These are phyloP conservation scores for Cariama cristata DNA, from an alignment of 2,113 vertebrate genomes.

Conservation along the genomic window DNA sequence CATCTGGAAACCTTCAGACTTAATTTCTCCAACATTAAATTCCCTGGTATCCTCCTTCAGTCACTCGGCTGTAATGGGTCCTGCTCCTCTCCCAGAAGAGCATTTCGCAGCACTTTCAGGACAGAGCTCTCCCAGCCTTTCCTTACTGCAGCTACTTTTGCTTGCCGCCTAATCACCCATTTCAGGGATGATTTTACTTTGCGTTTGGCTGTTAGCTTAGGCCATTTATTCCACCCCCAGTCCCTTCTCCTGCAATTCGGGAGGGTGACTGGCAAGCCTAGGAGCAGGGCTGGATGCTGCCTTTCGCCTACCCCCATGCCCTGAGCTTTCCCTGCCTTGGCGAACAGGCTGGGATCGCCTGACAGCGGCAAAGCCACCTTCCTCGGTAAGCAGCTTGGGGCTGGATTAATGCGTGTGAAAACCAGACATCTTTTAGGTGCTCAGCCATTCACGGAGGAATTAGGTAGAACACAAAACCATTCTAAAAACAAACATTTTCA, in stretches of 20 bases:
- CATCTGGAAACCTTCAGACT: background rate
- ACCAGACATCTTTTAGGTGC: background rate
- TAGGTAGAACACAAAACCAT: background rate
- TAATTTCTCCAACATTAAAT: background rate
- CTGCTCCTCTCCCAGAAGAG: background rate
- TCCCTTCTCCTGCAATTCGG: rapidly evolving
- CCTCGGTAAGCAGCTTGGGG: background rate
- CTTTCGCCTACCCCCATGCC: rapidly evolving
- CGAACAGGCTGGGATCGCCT: background rate
- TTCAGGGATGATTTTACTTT: background rate
- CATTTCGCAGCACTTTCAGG: rapidly evolving
- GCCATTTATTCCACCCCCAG: background rate
- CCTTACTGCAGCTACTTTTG: background rate
- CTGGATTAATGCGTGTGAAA: no score
- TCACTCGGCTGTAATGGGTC: background rate
- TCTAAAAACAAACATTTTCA: background rate
- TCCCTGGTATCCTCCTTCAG: rapidly evolving
- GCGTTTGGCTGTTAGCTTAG: background rate
- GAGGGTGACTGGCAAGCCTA: background rate
- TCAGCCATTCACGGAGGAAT: background rate
- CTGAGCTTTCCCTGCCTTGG: rapidly evolving
- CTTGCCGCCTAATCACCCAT: rapidly evolving
- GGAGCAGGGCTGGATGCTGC: background rate
- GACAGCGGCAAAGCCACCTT: no score
- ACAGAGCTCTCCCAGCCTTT: background rate